phyloP scores from a whole-genome alignment of 2,888 invertebrate species.

The Lithophane socia region DNA sequence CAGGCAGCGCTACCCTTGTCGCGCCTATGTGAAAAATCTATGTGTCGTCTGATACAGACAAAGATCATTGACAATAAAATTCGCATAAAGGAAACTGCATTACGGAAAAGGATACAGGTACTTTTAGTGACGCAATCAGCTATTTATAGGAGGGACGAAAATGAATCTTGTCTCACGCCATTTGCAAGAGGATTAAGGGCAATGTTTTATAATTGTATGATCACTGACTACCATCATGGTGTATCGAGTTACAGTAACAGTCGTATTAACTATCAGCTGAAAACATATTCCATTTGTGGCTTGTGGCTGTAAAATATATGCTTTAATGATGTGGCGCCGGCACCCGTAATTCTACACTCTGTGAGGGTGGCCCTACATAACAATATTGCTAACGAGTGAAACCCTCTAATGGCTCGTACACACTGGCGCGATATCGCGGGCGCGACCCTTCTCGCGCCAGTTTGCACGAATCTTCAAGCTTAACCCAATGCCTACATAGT shows the following conservation, averaged over 20 bases:
- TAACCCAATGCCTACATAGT: not conserved
- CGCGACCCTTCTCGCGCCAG: too few species aligned
- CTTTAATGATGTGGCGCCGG: not conserved
- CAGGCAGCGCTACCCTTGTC: too few species aligned
- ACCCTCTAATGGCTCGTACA: not conserved
- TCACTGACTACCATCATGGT: not conserved
- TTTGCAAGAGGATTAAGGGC: slow-evolving; percentile 32
- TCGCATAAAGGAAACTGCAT: slow-evolving; percentile 40
- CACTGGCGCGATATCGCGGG: too few species aligned
- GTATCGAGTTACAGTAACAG: not conserved
- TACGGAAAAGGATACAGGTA: slow-evolving; percentile 53
- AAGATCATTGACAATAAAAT: slow-evolving; percentile 29
- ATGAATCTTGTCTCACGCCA: slow-evolving; percentile 33
- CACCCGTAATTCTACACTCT: slow-evolving; percentile 41
- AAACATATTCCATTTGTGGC: slow-evolving; percentile 17
- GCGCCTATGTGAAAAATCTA: not conserved
- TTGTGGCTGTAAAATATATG: not conserved
- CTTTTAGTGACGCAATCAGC: slow-evolving; percentile 35
- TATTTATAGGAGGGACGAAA: slow-evolving; percentile 51
- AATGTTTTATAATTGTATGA: slow-evolving; percentile 10
- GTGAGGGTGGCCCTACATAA: slow-evolving; percentile 4
- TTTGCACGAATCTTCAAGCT: not conserved
- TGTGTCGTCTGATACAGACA: not conserved
- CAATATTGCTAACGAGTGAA: slow-evolving; percentile 19
- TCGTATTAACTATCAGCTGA: not conserved